A percentile compares a stretch with the other conserved stretches of the same genome.
These are phyloP conservation scores for Tursiops truncatus DNA, from an alignment of 2,113 vertebrate genomes.

Conservation along the genomic window DNA sequence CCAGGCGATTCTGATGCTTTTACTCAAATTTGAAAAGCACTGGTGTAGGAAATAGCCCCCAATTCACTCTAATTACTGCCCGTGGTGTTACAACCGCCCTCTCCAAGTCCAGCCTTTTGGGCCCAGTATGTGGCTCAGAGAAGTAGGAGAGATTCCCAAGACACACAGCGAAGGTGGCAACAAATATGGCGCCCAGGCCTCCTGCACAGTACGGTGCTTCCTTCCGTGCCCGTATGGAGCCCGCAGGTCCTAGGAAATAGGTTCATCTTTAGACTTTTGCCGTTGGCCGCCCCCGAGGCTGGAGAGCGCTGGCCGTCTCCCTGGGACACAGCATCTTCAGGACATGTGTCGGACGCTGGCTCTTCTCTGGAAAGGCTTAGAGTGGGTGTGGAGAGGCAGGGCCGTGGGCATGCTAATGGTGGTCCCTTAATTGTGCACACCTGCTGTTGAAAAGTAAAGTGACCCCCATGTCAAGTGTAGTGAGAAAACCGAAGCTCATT, in stretches of 20 bases:
- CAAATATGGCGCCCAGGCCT: fast-evolving
- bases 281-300: not conserved
- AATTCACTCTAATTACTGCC: not conserved
- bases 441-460: not conserved
- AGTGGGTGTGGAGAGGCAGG: not conserved
- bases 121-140: not conserved
- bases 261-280: not conserved
- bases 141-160: not conserved
- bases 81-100: no score
- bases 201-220: not conserved
- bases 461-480: not conserved
- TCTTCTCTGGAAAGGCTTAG: not conserved
- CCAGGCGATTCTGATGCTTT: not conserved
- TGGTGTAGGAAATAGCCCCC: not conserved
- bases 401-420: not conserved
- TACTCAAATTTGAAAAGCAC: not conserved
- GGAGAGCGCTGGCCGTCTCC: no score
- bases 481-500: not conserved
- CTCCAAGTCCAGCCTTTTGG: not conserved
- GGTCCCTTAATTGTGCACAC: not conserved
- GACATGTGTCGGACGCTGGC: not conserved
- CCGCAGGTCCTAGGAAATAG: not conserved
- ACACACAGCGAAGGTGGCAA: not conserved
- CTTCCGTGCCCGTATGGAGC: fast-evolving
- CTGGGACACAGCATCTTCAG: not conserved